phyloP scores from a whole-genome alignment of 2,888 invertebrate species.

The Drosophila koepferae region DNA sequence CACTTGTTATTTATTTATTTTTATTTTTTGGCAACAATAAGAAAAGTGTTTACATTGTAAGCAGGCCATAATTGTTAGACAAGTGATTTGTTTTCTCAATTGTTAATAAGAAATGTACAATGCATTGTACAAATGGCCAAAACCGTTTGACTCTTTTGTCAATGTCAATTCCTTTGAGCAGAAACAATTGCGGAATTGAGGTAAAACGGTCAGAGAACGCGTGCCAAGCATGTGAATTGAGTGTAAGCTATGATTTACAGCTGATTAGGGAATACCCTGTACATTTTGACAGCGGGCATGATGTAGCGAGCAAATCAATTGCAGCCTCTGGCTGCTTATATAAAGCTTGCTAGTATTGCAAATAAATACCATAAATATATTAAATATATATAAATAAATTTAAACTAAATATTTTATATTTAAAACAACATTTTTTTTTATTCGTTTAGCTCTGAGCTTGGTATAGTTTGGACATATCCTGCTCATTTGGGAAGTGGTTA shows the following conservation, averaged over 20 bases:
- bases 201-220: constrained; percentile 61
- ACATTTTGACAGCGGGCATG: background rate
- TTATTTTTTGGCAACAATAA: constrained; percentile 40
- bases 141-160: constrained; percentile 46
- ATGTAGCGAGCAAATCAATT: background rate
- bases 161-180: constrained; percentile 37
- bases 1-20: constrained; percentile 8
- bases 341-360: too few species aligned
- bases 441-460: too few species aligned
- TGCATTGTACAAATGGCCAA: constrained; percentile 20
- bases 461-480: too few species aligned
- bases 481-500: too few species aligned
- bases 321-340: background rate
- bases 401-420: too few species aligned
- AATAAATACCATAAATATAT: too few species aligned
- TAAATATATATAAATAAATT: too few species aligned
- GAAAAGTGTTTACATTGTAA: constrained; percentile 14
- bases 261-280: background rate
- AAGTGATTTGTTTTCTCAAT: constrained; percentile 26
- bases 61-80: constrained; percentile 25
- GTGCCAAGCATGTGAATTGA: constrained; percentile 55
- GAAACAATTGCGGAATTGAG: constrained; percentile 33
- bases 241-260: background rate
- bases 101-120: constrained; percentile 10
- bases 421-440: too few species aligned